Evolutionary conservation across 2,888 invertebrate genomes (phyloP).

Genomic region (Holacanthella duospinosa): DNA sequence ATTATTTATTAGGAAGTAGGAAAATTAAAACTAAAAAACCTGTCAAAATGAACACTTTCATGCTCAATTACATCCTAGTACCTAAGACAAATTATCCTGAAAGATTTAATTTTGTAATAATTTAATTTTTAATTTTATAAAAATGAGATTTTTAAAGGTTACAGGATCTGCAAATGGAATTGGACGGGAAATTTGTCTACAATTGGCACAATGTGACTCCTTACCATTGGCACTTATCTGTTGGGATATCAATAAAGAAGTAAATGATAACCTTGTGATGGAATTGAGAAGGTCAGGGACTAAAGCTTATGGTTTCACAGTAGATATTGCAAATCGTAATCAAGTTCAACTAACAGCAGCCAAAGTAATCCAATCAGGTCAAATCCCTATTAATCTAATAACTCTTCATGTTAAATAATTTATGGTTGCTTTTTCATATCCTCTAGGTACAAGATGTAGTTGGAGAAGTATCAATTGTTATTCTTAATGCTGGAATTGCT

Average conservation of each 20-base stretch:
- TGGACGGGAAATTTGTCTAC: constrained; percentile 53
- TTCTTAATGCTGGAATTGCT: constrained; percentile 80
- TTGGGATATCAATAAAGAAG: constrained; percentile 52
- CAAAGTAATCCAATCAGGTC: constrained; percentile 15
- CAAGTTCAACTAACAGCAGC: constrained; percentile 40
- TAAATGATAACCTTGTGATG: constrained; percentile 47
- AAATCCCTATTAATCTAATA: constrained; percentile 8
- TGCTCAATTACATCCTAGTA: too few relatives aligned
- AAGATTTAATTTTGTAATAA: background rate
- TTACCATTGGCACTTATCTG: constrained; percentile 52
- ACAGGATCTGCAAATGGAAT: constrained; percentile 61
- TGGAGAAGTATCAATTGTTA: constrained; percentile 52
- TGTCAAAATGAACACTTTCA: too few relatives aligned
- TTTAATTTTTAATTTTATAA: too few relatives aligned
- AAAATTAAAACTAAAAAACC: too few relatives aligned
- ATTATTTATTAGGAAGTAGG: too few relatives aligned
- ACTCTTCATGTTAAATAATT: background rate
- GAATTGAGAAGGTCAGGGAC: constrained; percentile 46
- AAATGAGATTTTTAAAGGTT: constrained; percentile 47
- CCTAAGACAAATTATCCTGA: background rate
- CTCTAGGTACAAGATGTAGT: constrained; percentile 48
- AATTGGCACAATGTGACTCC: constrained; percentile 47
- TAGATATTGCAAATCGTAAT: constrained; percentile 50
- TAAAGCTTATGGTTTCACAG: constrained; percentile 47
- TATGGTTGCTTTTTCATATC: background rate